Base-by-base conservation (phyloP, 2,797 vertebrate species). In the Danio aesculapii region DNA sequence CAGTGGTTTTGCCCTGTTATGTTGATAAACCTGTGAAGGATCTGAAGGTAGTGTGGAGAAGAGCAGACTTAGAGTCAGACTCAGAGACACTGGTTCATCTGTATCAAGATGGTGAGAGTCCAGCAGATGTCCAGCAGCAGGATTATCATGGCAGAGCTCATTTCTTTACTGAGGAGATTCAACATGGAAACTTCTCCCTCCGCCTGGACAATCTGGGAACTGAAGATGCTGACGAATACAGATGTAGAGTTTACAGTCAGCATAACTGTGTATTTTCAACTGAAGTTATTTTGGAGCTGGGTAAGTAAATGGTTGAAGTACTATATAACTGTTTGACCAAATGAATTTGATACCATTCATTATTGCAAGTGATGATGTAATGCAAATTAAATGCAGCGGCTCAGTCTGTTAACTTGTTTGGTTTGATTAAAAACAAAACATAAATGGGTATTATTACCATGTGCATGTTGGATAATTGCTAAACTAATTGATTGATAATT, bases 111-210 rank as follows among this genome's bases (percentile, higher is more conserved):
- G 68, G 68, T n/a, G 21, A 71, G 30, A 71, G 21, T 55, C 49
- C 8, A 17, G 0, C 68, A 17, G 50, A 70, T 14, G 0, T 0
- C 0, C 68, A 55, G 16, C 50, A 71, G 0, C 0, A 68, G 0
- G 30, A 70, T 17, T 53, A 70, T 53, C 68, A 12, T 5, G 49
- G 4, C 11, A 55, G 68, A 55, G 68, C 30, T 17, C 14, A 43
- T 43, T 71, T 71, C 50, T 55, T 71, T 5, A 71, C 50, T 43
- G 50, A 71, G n/a, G 50, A 55, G 30, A 71, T 69, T 10, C 19
- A 69, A 4, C 47, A 69, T 39, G 67, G 67, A 52, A 69, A 69
- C 47, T 69, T 69, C 66, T 69, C 67, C 8, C 67, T 69, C 19
- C 67, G 2, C 3, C 47, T 69, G 47, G 67, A 52, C 0, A 1